Evolutionary conservation across 2,113 vertebrate genomes (phyloP).

Genomic region (Tenebrosternarchus preto): DNA sequence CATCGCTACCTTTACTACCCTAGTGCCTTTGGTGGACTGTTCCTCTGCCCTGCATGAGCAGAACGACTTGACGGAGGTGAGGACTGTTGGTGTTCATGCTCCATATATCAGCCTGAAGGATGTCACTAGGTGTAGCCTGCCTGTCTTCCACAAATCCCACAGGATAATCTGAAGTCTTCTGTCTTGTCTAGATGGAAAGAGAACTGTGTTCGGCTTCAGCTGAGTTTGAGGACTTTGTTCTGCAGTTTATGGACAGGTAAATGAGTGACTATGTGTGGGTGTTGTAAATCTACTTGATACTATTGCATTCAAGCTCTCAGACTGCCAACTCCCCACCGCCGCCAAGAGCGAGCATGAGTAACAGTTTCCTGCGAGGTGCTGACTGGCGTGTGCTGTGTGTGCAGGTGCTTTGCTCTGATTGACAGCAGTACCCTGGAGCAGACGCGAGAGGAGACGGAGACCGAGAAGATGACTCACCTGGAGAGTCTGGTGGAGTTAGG

Average conservation of each 20-base stretch:
- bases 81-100: constrained; percentile 9
- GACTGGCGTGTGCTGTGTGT: constrained; percentile 19
- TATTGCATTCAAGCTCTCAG: background rate
- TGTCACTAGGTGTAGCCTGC: background rate
- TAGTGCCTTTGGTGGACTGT: constrained; percentile 99
- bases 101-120: background rate
- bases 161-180: background rate
- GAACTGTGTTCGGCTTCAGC: constrained; percentile 96
- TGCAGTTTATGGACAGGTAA: constrained; percentile 98
- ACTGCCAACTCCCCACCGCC: background rate
- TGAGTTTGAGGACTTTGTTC: constrained; percentile 98
- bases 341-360: background rate
- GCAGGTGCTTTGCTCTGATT: constrained; percentile 96
- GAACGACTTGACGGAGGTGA: constrained; percentile 90
- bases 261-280: background rate
- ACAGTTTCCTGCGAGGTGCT: background rate
- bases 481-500: constrained; percentile 96
- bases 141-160: background rate
- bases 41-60: constrained; percentile 92
- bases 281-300: background rate
- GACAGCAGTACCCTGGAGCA: constrained; percentile 97
- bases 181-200: constrained; percentile 83
- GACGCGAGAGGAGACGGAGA: constrained; percentile 96
- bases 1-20: constrained; percentile 98
- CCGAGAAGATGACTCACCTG: constrained; percentile 98